phyloP scores from a whole-genome alignment of 2,888 invertebrate genomes.

The Hesperia comma region DNA sequence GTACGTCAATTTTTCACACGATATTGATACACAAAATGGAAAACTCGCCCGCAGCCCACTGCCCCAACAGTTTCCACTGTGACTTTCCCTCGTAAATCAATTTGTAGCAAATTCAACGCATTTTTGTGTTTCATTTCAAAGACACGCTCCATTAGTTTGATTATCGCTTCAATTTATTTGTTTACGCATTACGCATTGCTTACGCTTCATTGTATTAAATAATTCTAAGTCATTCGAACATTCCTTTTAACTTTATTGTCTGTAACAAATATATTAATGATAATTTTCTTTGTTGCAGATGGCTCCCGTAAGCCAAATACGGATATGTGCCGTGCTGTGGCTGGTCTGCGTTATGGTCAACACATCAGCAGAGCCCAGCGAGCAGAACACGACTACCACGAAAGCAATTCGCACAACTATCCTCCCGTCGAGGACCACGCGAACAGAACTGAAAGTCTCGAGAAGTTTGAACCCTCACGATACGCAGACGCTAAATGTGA shows the following conservation, averaged over 20 bases:
- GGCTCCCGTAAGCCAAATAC: conserved; percentile 71
- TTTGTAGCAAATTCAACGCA: conserved; percentile 20
- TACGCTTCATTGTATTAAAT: neutral
- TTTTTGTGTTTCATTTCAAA: conserved; percentile 19
- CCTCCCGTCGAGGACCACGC: conserved; percentile 85
- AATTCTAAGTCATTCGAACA: neutral
- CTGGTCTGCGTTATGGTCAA: conserved; percentile 57
- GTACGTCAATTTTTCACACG: conserved; percentile 9
- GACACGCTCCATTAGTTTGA: conserved; percentile 14
- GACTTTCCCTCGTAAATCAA: conserved; percentile 28
- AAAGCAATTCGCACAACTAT: conserved; percentile 75
- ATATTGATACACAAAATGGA: conserved; percentile 16
- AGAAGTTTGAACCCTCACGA: conserved; percentile 90
- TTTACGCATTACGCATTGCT: neutral
- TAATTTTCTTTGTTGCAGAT: conserved; percentile 68
- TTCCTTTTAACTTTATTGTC: neutral
- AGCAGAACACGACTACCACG: conserved; percentile 67
- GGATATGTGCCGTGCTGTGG: conserved; percentile 69
- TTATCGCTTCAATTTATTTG: neutral
- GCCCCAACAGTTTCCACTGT: conserved; percentile 23
- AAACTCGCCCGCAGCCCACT: conserved; percentile 14
- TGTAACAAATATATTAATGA: neutral
- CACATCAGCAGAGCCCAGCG: conserved; percentile 56
- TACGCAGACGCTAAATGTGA: conserved; percentile 90
- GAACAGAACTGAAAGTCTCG: conserved; percentile 90